Conservation (phyloP, 2,113 vertebrate species). For the Recurvirostra avosetta region DNA sequence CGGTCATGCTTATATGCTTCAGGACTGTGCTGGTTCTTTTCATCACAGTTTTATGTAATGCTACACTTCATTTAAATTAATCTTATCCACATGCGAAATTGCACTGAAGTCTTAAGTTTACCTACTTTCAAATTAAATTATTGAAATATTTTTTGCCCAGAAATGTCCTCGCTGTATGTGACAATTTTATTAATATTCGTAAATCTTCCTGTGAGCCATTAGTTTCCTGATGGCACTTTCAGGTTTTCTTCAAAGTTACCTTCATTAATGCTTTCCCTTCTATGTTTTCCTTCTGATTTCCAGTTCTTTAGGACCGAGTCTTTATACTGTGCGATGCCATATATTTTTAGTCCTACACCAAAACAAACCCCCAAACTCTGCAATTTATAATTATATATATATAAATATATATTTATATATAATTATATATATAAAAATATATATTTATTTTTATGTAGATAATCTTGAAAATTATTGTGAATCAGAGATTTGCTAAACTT, state of each 20-base stretch:
- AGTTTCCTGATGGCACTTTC: background rate
- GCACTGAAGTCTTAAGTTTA: background rate
- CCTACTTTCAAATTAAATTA: background rate
- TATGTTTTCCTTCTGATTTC: background rate
- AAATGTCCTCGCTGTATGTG: background rate
- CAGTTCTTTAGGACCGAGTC: background rate
- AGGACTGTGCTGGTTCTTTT: background rate
- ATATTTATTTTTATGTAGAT: background rate
- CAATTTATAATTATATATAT: background rate
- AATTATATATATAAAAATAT: too few relatives aligned
- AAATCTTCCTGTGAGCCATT: background rate
- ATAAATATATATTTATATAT: too few relatives aligned
- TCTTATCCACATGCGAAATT: background rate
- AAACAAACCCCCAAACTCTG: background rate
- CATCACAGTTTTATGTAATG: background rate
- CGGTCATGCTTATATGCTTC: rapidly evolving
- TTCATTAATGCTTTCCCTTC: background rate
- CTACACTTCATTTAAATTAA: background rate
- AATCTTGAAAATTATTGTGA: background rate
- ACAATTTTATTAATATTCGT: background rate
- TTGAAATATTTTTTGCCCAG: background rate
- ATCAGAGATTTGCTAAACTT: background rate
- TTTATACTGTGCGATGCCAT: background rate
- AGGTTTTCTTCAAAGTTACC: background rate
- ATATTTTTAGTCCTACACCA: background rate